Evolutionary conservation across 2,888 invertebrate species (phyloP).

Genomic region (Ichneumoninae sp.): DNA sequence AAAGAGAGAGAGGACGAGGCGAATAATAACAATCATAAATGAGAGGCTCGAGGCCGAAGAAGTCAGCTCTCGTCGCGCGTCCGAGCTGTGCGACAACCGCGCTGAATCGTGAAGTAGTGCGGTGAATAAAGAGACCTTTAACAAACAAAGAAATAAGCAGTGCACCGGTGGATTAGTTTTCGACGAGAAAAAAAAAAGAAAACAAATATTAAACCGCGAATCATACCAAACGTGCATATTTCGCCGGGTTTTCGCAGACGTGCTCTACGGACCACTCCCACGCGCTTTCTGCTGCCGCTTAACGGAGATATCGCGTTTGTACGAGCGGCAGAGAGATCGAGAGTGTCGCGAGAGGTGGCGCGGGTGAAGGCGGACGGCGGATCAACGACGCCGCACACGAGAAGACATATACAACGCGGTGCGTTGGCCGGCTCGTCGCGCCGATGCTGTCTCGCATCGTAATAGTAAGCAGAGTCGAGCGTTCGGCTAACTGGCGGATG

Average conservation of each 20-base stretch:
- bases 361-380: slow-evolving; percentile 52
- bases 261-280: slow-evolving; percentile 45
- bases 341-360: slow-evolving; percentile 18
- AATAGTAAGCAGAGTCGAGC: slow-evolving; percentile 21
- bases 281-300: slow-evolving; percentile 43
- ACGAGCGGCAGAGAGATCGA: slow-evolving; percentile 20
- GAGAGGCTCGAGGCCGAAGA: background rate
- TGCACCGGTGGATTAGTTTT: background rate
- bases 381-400: slow-evolving; percentile 63
- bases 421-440: slow-evolving; percentile 44
- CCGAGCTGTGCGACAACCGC: background rate
- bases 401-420: slow-evolving; percentile 47
- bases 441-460: slow-evolving; percentile 38
- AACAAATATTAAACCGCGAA: slow-evolving; percentile 34
- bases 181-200: slow-evolving; percentile 14
- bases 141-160: background rate
- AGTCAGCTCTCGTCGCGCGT: background rate
- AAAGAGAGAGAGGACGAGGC: background rate
- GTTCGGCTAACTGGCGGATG: slow-evolving; percentile 25
- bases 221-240: background rate
- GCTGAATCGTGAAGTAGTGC: background rate
- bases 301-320: slow-evolving; percentile 30
- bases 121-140: background rate
- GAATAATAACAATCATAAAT: background rate
- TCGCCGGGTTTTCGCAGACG: slow-evolving; percentile 48